Percentiles rank a stretch among this genome's conserved stretches.
These are phyloP conservation scores for Melitaea cinxia DNA, from an alignment of 1,140 invertebrate genomes.

Conservation along the genomic window DNA sequence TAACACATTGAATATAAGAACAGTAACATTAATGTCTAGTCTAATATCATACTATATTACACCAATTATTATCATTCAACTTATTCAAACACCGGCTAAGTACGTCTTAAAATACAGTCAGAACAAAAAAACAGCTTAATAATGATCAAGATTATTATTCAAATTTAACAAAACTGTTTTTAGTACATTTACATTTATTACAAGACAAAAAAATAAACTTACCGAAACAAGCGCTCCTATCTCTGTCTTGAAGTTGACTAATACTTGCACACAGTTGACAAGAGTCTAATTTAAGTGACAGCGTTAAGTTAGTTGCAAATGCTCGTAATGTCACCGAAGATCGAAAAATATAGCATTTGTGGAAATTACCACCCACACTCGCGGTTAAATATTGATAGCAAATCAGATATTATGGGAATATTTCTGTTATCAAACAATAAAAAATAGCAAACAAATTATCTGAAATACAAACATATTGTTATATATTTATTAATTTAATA, in stretches of 20 bases:
- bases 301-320: slow-evolving; percentile 11
- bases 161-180: no score
- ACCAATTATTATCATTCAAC: no score
- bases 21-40: no score
- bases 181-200: neutral
- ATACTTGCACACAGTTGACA: slow-evolving; percentile 12
- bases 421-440: neutral
- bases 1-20: no score
- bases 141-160: no score
- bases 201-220: neutral
- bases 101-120: no score
- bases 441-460: no score
- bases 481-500: no score
- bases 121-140: no score
- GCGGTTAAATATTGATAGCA: neutral
- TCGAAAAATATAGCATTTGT: neutral
- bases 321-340: slow-evolving; percentile 11
- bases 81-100: no score
- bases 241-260: slow-evolving; percentile 9
- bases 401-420: neutral
- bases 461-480: no score
- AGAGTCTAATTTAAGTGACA: neutral
- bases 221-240: neutral
- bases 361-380: neutral
- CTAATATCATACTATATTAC: no score